phyloP scores from a whole-genome alignment of 2,113 vertebrate genomes.

The Rhegmatorhina hoffmannsi region DNA sequence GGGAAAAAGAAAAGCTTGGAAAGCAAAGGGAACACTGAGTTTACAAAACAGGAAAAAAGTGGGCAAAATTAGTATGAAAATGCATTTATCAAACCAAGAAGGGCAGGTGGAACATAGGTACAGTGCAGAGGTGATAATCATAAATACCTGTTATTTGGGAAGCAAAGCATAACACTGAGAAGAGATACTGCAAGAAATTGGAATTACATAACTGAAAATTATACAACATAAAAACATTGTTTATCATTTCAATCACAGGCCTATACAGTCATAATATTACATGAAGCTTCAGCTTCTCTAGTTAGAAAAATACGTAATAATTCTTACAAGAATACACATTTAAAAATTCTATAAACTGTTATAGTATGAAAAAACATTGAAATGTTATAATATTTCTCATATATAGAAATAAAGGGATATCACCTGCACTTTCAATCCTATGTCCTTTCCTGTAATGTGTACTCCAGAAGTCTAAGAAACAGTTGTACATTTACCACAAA shows the following conservation, averaged over 20 bases:
- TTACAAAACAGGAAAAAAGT: background rate
- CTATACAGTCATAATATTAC: background rate
- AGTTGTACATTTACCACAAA: background rate
- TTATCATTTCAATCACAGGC: constrained; percentile 15
- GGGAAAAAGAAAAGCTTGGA: background rate
- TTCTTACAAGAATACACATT: background rate
- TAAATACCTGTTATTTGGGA: background rate
- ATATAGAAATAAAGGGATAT: background rate
- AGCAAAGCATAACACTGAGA: background rate
- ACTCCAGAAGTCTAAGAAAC: background rate
- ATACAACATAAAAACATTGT: background rate
- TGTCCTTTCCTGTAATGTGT: background rate
- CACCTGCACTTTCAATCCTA: background rate
- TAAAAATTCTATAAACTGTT: background rate
- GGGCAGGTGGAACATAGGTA: background rate
- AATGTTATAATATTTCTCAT: background rate
- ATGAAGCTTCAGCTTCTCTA: background rate
- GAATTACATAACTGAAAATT: background rate
- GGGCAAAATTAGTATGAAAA: background rate
- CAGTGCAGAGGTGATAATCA: background rate
- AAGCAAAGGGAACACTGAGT: background rate
- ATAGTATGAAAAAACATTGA: background rate
- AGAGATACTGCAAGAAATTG: background rate
- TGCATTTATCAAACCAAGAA: background rate
- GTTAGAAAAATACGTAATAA: background rate